These are phyloP conservation scores for Cordilura impudica DNA, from an alignment of 2,888 invertebrate species.

Conservation along the genomic window DNA sequence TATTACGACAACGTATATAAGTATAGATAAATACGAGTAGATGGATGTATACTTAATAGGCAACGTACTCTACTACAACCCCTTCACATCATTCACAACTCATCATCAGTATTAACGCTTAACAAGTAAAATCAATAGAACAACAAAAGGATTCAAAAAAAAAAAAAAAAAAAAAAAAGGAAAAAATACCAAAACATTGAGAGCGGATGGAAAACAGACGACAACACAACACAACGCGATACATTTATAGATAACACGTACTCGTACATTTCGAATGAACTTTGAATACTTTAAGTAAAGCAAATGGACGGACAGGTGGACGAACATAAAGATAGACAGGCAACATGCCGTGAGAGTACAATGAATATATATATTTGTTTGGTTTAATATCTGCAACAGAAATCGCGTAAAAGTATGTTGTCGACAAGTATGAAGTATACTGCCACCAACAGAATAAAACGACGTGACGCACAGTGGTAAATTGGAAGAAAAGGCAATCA, in stretches of 20 bases:
- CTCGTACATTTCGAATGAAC: neutral
- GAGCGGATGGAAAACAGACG: neutral
- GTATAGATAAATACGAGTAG: neutral
- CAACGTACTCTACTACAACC: too few relatives aligned
- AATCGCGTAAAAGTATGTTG: constrained; percentile 28
- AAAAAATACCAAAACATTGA: neutral
- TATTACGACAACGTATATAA: neutral
- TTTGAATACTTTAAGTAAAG: too few relatives aligned
- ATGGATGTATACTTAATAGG: neutral
- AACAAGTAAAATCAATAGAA: constrained; percentile 18
- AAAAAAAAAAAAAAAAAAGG: neutral
- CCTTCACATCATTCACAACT: neutral
- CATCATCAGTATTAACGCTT: neutral
- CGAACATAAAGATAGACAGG: neutral
- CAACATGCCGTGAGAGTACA: neutral
- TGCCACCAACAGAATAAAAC: neutral
- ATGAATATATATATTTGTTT: constrained; percentile 21
- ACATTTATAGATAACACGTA: neutral
- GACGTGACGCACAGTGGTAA: neutral
- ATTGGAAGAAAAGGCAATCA: too few relatives aligned
- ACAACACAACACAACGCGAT: neutral
- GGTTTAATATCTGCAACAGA: constrained; percentile 35
- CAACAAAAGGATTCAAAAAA: neutral
- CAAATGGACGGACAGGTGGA: neutral
- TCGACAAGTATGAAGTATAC: neutral